Base-by-base conservation (phyloP, 2,113 vertebrate genomes). In the Ia io region DNA sequence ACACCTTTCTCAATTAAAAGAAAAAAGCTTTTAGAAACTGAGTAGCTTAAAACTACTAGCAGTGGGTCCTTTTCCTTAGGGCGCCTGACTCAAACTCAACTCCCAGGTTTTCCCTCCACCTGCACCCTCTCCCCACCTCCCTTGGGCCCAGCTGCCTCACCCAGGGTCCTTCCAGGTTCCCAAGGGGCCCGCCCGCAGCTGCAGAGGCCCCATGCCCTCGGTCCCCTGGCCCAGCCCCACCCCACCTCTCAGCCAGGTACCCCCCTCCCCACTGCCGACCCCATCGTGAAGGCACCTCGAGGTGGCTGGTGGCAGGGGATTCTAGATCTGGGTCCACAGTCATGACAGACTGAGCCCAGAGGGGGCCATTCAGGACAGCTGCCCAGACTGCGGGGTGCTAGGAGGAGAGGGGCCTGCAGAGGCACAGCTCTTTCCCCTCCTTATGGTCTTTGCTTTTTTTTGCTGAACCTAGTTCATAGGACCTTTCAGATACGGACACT, bases 201-300 rank as follows among this genome's bases (percentile, higher is more conserved):
- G 59, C 49, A 25, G 25, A 40, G 71, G 25, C 25, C n/a, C 47
- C 47, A 25, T 23, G 20, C 22, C n/a, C n/a, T n/a, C n/a, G n/a
- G n/a, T n/a, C n/a, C n/a, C n/a, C n/a, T n/a, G n/a, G n/a, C n/a
- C 59, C 61, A 69, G 11, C 93, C 53, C 91, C 84, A 53, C 87
- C 71, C 44, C 69, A 61, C 85, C 86, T 40, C 87, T 20, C 56
- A 18, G 67, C 88, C 88, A 97, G 96, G 96, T 95, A 90, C n/a
- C n/a, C n/a, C n/a, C n/a, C n/a, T 84, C 37, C 69, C 61, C 32
- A 35, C 59, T 25, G 44, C 74, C 14, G 47, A 13, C 17, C 44
- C 37, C 47, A 47, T 10, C 9, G 74, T 30, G 32, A 35, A 89
- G 79, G 70, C 70, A 80, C 73, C 71, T 32, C 8, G 37, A 51